Conservation (phyloP, 2,888 invertebrate species). For the Apotomis betuletana region DNA sequence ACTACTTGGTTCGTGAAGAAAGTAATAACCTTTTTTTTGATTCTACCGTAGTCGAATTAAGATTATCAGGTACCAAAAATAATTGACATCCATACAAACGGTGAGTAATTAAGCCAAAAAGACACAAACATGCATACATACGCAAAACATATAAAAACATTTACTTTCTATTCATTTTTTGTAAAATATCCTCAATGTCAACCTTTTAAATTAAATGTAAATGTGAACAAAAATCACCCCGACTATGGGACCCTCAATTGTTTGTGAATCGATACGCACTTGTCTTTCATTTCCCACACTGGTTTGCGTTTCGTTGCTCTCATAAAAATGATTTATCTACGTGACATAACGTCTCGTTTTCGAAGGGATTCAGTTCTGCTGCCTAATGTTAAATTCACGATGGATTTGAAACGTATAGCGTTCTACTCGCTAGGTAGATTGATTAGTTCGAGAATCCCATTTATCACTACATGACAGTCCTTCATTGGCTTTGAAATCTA, state of each 20-base stretch:
- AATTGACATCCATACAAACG: no score
- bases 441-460: constrained; percentile 21
- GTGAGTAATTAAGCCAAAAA: no score
- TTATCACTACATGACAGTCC: constrained; percentile 28
- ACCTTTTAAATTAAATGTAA: no score
- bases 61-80: no score
- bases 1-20: no score
- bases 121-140: no score
- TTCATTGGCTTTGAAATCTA: constrained; percentile 17
- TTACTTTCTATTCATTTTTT: no score
- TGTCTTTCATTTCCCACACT: background rate
- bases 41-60: no score
- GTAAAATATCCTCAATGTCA: no score
- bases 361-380: background rate
- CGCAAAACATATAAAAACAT: no score
- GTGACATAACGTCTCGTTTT: constrained; percentile 6
- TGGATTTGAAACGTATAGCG: constrained; percentile 21
- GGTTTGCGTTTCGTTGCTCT: constrained; percentile 4
- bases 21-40: no score
- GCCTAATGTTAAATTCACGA: constrained; percentile 19
- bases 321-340: constrained; percentile 27
- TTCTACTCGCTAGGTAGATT: constrained; percentile 17
- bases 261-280: background rate
- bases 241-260: background rate
- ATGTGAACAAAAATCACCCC: no score